Evolutionary conservation across 2,113 vertebrate genomes (phyloP).

Genomic region (Phasianus colchicus): DNA sequence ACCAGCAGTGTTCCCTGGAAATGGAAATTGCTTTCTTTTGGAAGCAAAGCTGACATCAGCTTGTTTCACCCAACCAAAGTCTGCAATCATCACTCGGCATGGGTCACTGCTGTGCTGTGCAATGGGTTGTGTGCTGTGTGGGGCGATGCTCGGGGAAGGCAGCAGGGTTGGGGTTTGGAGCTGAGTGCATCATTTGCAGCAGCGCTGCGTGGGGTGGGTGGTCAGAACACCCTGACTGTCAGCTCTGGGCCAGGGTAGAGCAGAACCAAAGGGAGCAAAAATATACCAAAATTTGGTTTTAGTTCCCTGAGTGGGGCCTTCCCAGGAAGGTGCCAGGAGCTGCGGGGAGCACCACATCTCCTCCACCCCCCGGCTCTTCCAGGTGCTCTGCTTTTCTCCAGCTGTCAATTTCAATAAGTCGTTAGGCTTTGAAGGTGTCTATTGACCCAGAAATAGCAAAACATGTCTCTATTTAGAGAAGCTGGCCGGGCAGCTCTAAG

Average conservation of each 20-base stretch:
- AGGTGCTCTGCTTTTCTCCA: not conserved
- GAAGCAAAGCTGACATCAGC: no score
- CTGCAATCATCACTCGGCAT: no score
- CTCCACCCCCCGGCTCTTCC: not conserved
- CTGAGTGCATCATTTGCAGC: not conserved
- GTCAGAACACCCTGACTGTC: rapidly evolving
- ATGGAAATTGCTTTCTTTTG: not conserved
- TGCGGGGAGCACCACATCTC: no score
- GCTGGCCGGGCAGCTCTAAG: not conserved
- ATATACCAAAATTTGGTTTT: not conserved
- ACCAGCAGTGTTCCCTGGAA: not conserved
- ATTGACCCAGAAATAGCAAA: slow-evolving; percentile 41
- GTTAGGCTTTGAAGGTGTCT: not conserved
- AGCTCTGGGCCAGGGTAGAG: not conserved
- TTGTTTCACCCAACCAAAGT: no score
- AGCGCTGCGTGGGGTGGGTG: rapidly evolving
- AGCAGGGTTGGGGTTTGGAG: not conserved
- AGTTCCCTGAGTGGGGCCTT: not conserved
- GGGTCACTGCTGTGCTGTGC: no score
- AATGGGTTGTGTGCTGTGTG: no score
- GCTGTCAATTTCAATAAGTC: not conserved
- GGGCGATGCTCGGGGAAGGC: no score
- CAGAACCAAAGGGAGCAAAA: not conserved
- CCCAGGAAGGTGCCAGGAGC: not conserved
- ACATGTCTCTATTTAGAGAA: not conserved